A percentile compares a stretch with the other conserved stretches of the same genome.
Conservation (phyloP, 1,140 invertebrate species). For the Yoshiicerus persimilis region DNA sequence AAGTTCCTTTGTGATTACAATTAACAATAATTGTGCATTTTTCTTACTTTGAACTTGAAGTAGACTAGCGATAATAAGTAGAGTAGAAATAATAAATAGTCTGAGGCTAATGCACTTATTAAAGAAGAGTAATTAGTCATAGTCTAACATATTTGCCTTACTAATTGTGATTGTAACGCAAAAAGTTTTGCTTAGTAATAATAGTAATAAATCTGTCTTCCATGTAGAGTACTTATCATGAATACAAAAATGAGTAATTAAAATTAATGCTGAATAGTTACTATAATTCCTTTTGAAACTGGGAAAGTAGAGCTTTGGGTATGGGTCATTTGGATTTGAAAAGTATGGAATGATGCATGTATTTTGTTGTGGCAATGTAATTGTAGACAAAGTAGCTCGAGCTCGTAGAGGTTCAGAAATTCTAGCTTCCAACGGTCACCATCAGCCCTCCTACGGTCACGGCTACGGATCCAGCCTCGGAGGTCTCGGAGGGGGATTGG, state of each 20-base stretch:
- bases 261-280: too few relatives aligned
- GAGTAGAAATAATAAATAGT: not conserved
- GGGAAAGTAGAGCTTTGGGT: not conserved
- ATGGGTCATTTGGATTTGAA: not conserved
- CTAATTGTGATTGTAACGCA: too few relatives aligned
- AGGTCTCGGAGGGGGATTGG: not conserved
- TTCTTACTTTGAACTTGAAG: not conserved
- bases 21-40: too few relatives aligned
- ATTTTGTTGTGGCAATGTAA: not conserved
- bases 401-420: conserved; percentile 21
- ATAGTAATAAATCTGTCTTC: too few relatives aligned
- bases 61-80: not conserved
- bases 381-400: not conserved
- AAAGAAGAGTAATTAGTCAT: not conserved
- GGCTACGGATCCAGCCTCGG: conserved; percentile 18
- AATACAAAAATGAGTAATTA: too few relatives aligned
- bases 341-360: not conserved
- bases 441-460: not conserved
- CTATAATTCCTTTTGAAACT: too few relatives aligned
- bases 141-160: not conserved
- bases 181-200: too few relatives aligned
- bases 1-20: too few relatives aligned
- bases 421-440: not conserved
- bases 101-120: not conserved
- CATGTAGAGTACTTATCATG: too few relatives aligned